Conservation (phyloP, 2,797 vertebrate species). For the Allochrocebus solatus region DNA sequence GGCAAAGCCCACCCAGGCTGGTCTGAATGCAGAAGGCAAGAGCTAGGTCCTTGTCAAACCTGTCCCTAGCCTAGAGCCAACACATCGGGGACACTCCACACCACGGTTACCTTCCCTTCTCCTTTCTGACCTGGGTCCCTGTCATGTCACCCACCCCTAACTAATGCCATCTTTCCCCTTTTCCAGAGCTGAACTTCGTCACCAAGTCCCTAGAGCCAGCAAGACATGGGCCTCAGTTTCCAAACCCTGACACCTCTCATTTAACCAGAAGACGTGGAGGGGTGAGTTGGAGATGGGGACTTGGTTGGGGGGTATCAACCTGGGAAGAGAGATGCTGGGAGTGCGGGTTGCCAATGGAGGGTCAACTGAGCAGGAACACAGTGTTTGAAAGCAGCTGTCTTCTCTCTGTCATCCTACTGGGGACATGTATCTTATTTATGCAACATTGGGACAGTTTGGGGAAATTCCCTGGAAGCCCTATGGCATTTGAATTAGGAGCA, state of each 20-base stretch:
- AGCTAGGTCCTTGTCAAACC: accelerated
- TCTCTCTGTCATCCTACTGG: neutral
- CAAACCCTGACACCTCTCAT: neutral
- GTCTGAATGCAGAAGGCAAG: neutral
- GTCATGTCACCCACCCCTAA: neutral
- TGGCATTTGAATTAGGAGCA: neutral
- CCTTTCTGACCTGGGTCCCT: neutral
- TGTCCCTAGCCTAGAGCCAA: neutral
- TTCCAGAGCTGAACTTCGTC: conserved; percentile 54
- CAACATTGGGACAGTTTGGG: neutral
- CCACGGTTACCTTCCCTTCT: neutral
- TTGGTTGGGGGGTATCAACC: neutral
- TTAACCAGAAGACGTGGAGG: conserved; percentile 51
- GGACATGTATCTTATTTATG: neutral
- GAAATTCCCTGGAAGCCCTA: neutral
- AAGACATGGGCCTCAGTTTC: conserved; percentile 55
- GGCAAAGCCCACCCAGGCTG: neutral
- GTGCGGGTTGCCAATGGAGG: too few relatives aligned
- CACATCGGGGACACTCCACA: too few relatives aligned
- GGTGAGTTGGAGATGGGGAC: conserved; percentile 52
- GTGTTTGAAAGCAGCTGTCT: neutral
- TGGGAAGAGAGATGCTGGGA: neutral
- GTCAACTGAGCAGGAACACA: neutral
- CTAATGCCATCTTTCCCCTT: conserved; percentile 7
- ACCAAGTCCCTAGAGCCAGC: conserved; percentile 27